Conservation (phyloP, 1,140 invertebrate genomes). For the Portunus trituberculatus region DNA sequence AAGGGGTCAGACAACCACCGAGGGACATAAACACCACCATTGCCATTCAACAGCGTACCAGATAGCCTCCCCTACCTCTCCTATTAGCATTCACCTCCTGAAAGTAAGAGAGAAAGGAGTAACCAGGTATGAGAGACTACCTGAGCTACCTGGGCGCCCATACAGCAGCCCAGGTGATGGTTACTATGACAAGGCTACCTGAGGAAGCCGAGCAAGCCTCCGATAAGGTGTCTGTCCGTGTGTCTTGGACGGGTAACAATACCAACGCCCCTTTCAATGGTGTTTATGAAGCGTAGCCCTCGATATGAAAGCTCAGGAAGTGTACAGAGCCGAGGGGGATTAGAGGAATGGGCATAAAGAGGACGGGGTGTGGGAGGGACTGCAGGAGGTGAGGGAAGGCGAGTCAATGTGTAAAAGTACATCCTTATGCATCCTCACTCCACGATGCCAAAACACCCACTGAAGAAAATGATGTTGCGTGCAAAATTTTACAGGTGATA, state of each 20-base stretch:
- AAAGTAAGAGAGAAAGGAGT: neutral
- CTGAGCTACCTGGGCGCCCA: neutral
- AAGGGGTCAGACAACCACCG: neutral
- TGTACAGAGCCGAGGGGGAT: neutral
- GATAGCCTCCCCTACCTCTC: neutral
- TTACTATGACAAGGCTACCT: neutral
- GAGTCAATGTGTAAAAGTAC: neutral
- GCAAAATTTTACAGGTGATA: conserved; percentile 14
- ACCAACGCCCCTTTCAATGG: too few species aligned
- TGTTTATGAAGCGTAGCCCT: neutral
- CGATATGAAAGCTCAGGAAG: neutral
- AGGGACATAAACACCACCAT: neutral
- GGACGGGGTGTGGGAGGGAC: neutral
- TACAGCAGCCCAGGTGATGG: neutral
- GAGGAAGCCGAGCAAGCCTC: neutral
- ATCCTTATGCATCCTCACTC: neutral
- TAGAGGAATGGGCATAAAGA: neutral
- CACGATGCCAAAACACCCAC: neutral
- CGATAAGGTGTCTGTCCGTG: neutral
- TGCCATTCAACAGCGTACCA: neutral
- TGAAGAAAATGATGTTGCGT: conserved; percentile 13
- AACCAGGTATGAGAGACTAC: neutral
- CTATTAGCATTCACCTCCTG: neutral
- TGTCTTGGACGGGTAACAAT: neutral
- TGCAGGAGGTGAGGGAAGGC: neutral